phyloP scores from a whole-genome alignment of 2,888 invertebrate species.

The Conchocele bisecta region DNA sequence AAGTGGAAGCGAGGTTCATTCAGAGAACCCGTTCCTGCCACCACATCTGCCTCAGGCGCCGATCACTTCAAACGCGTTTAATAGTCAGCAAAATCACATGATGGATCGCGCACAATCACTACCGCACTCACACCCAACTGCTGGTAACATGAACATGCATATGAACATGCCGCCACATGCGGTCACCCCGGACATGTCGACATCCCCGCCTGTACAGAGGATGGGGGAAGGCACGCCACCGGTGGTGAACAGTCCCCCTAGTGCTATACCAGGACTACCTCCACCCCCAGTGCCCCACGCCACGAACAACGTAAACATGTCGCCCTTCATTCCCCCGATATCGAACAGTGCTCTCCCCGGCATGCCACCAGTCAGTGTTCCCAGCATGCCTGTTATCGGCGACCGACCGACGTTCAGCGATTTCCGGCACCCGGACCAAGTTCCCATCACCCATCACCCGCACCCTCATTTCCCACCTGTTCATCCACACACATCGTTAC shows the following conservation, averaged over 20 bases:
- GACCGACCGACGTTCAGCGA: conserved; percentile 47
- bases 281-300: conserved; percentile 33
- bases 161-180: conserved; percentile 43
- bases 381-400: conserved; percentile 37
- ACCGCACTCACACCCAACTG: conserved; percentile 30
- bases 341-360: conserved; percentile 44
- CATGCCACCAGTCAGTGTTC: conserved; percentile 33
- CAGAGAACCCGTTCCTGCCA: conserved; percentile 54
- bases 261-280: conserved; percentile 8
- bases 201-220: conserved; percentile 49
- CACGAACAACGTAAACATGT: conserved; percentile 33
- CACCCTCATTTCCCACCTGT: conserved; percentile 56
- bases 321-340: conserved; percentile 34
- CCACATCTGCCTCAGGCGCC: conserved; percentile 56
- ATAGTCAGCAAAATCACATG: conserved; percentile 44
- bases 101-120: conserved; percentile 21
- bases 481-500: conserved; percentile 59
- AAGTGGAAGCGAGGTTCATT: conserved; percentile 36
- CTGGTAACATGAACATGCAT: conserved; percentile 54
- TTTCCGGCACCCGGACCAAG: conserved; percentile 48
- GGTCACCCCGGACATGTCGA: conserved; percentile 34
- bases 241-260: conserved; percentile 11
- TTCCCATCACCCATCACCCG: conserved; percentile 52
- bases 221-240: conserved; percentile 47
- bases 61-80: not conserved